Evolutionary conservation across 2,113 vertebrate genomes (phyloP).

Genomic region (Pachyramphus minor): DNA sequence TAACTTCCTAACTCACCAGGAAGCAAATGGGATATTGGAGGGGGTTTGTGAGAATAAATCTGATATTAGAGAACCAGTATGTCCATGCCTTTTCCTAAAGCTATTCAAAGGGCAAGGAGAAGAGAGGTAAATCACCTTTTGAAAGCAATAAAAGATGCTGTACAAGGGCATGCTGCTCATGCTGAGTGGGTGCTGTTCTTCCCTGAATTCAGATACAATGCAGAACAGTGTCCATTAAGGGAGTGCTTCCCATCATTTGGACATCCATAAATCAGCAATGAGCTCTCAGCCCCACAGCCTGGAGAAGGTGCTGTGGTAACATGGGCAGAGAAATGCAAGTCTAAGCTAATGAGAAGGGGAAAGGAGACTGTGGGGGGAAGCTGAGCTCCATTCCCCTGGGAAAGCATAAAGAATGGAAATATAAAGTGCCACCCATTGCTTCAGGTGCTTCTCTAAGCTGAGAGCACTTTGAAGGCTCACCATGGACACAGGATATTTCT

Average conservation of each 20-base stretch:
- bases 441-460: background rate
- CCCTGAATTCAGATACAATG: background rate
- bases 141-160: background rate
- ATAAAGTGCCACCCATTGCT: background rate
- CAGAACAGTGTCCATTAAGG: background rate
- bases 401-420: background rate
- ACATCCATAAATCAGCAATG: background rate
- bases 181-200: background rate
- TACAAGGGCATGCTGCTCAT: fast-evolving
- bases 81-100: background rate
- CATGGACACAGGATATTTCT: background rate
- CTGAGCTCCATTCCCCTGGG: background rate
- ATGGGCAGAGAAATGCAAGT: background rate
- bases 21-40: background rate
- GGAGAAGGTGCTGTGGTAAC: fast-evolving
- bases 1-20: background rate
- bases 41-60: background rate
- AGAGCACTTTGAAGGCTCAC: background rate
- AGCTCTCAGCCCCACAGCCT: background rate
- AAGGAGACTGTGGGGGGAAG: background rate
- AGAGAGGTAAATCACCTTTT: background rate
- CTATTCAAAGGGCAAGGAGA: background rate
- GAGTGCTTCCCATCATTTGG: background rate
- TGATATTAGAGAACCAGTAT: background rate
- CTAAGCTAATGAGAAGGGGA: background rate